A percentile compares a stretch with the other conserved stretches of the same genome.
These are phyloP conservation scores for Vanacampus margaritifer DNA, from an alignment of 2,113 vertebrate genomes.

Conservation along the genomic window DNA sequence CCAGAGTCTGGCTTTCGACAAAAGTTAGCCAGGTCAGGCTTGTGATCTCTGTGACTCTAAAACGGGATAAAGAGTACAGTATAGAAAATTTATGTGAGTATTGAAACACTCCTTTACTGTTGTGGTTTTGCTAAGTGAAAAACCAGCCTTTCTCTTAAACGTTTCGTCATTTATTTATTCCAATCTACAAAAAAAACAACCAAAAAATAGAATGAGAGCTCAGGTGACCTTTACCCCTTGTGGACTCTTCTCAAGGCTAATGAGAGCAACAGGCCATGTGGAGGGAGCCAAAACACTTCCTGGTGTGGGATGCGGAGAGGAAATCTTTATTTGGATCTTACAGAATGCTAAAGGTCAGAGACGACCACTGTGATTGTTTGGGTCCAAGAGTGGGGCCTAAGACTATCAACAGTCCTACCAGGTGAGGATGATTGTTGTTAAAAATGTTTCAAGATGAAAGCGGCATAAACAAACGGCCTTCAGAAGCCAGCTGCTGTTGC, in stretches of 20 bases:
- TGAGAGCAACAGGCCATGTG: conserved; percentile 42
- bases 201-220: conserved; percentile 23
- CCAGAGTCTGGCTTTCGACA: background rate
- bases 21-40: background rate
- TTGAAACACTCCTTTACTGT: background rate
- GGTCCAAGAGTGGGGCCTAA: conserved; percentile 8
- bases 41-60: background rate
- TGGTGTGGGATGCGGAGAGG: conserved; percentile 17
- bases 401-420: conserved; percentile 28
- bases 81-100: background rate
- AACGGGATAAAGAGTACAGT: background rate
- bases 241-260: conserved; percentile 30
- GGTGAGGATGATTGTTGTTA: conserved; percentile 17
- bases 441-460: conserved; percentile 45
- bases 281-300: conserved; percentile 26
- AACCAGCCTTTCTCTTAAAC: background rate
- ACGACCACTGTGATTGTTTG: conserved; percentile 9
- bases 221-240: conserved; percentile 16
- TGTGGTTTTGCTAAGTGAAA: background rate
- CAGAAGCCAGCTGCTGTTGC: conserved; percentile 16
- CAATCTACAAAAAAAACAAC: background rate
- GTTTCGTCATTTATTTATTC: background rate
- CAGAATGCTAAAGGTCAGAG: conserved; percentile 18
- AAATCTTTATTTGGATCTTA: conserved; percentile 2
- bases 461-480: background rate